Conservation (phyloP, 2,888 invertebrate species). For the Stenodera caucasica region DNA sequence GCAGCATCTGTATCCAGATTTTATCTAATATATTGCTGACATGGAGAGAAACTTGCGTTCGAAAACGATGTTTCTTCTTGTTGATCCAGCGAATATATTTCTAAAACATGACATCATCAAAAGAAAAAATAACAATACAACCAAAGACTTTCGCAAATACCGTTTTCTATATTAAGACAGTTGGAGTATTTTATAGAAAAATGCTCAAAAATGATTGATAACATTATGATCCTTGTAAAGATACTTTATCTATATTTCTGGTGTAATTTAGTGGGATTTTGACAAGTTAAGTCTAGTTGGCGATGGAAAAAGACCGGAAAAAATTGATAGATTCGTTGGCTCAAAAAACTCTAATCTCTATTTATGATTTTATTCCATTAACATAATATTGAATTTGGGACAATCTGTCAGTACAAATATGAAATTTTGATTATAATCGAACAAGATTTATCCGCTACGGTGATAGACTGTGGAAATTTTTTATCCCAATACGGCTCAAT, state of each 20-base stretch:
- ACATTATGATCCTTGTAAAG: neutral
- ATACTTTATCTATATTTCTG: neutral
- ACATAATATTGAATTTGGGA: neutral
- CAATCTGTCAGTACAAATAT: neutral
- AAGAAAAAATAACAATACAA: too few species aligned
- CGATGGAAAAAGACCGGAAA: neutral
- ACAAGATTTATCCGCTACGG: too few species aligned
- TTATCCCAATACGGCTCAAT: too few species aligned
- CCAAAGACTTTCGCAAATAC: too few species aligned
- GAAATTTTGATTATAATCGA: neutral
- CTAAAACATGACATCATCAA: neutral
- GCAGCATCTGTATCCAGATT: neutral
- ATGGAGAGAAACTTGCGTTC: neutral
- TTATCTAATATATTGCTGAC: slow-evolving; percentile 8
- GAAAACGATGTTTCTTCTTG: neutral
- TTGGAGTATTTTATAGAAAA: neutral
- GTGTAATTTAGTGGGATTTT: neutral
- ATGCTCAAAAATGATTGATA: neutral
- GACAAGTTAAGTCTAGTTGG: slow-evolving; percentile 1
- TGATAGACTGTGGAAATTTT: too few species aligned
- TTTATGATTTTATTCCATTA: too few species aligned
- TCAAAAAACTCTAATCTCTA: too few species aligned
- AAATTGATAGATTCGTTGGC: too few species aligned
- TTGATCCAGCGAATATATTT: neutral
- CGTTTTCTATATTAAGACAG: neutral